These are phyloP conservation scores for Bolborhynchus lineola DNA, from an alignment of 2,113 vertebrate species.

Conservation along the genomic window DNA sequence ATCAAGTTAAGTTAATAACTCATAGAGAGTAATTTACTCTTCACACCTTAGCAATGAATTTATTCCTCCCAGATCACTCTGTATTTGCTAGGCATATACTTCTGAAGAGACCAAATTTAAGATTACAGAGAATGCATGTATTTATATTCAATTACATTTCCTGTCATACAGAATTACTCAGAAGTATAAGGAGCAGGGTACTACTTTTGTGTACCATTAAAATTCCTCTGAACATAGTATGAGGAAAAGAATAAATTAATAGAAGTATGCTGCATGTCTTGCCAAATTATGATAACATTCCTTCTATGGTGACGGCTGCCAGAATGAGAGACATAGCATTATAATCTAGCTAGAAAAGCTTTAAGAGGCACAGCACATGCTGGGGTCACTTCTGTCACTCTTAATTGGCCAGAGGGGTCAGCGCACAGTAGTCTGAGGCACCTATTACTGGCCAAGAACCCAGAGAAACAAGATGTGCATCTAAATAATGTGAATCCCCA, in stretches of 20 bases:
- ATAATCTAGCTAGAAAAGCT: not conserved
- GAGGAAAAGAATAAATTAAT: not conserved
- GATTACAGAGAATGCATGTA: not conserved
- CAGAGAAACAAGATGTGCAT: not conserved
- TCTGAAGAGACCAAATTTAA: not conserved
- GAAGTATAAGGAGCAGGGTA: not conserved
- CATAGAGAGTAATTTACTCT: not conserved
- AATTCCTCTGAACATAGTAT: not conserved
- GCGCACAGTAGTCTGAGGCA: not conserved
- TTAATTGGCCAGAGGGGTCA: slow-evolving; percentile 27
- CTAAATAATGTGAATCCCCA: slow-evolving; percentile 1
- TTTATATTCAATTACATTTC: not conserved
- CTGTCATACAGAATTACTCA: not conserved
- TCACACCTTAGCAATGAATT: not conserved
- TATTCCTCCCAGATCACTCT: not conserved
- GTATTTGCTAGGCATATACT: not conserved
- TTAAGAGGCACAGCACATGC: not conserved
- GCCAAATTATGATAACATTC: not conserved
- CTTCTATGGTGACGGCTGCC: not conserved
- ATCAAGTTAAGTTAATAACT: not conserved
- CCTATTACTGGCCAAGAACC: not conserved
- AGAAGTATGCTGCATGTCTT: not conserved
- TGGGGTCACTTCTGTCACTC: not conserved
- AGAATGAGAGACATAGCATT: not conserved
- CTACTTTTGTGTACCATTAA: not conserved